Percentiles rank a stretch among this genome's conserved stretches.
These are phyloP conservation scores for Hartigia nigra DNA, from an alignment of 2,888 invertebrate genomes.

Conservation along the genomic window DNA sequence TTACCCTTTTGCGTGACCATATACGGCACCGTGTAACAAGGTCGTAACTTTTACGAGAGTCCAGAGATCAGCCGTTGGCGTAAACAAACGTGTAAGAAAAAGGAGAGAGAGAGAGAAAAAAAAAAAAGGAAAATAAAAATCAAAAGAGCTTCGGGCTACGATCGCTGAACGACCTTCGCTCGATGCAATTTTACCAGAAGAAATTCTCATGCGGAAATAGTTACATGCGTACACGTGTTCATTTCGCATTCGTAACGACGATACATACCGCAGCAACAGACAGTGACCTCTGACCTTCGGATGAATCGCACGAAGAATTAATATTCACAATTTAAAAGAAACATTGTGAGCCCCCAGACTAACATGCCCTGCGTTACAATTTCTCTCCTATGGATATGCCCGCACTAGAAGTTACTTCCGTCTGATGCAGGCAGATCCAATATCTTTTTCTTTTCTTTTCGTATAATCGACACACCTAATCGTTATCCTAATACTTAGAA, in stretches of 20 bases:
- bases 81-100: slow-evolving; percentile 7
- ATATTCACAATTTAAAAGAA: not conserved
- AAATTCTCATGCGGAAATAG: not conserved
- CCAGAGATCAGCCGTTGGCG: not conserved
- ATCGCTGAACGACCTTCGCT: not conserved
- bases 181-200: not conserved
- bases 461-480: not conserved
- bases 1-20: not conserved
- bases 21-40: not conserved
- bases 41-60: not conserved
- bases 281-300: not conserved
- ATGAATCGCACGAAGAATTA: not conserved
- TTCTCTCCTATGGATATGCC: not conserved
- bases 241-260: not conserved
- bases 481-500: slow-evolving; percentile 25
- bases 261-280: not conserved
- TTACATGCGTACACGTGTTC: not conserved
- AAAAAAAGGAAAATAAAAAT: slow-evolving; percentile 1
- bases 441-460: not conserved
- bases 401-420: not conserved
- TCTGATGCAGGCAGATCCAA: not conserved
- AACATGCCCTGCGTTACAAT: not conserved
- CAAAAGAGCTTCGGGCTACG: not conserved
- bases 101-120: slow-evolving; percentile 1
- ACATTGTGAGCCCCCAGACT: not conserved